Evolutionary conservation across 1,140 invertebrate genomes (phyloP).

Genomic region (Pogonomyrmex barbatus): DNA sequence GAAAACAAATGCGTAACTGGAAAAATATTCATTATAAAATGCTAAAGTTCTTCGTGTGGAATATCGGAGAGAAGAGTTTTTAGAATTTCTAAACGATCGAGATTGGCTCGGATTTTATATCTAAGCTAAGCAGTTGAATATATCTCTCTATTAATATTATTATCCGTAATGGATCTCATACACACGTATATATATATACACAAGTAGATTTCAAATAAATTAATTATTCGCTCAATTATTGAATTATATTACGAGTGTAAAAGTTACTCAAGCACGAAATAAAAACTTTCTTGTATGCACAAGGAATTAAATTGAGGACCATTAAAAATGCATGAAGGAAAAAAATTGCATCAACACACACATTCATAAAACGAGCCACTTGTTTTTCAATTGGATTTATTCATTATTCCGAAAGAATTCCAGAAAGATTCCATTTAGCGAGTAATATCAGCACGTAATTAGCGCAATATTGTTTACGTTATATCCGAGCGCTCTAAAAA

Average conservation of each 20-base stretch:
- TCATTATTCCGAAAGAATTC: constrained; percentile 5
- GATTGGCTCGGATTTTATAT: too few relatives aligned
- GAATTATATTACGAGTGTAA: neutral
- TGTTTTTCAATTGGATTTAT: neutral
- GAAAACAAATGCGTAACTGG: neutral
- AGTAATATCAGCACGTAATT: neutral
- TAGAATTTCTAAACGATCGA: neutral
- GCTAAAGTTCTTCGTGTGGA: neutral
- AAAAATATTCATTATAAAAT: neutral
- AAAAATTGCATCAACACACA: neutral
- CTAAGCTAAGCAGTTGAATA: too few relatives aligned
- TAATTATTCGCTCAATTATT: neutral
- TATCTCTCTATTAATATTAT: neutral
- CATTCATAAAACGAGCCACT: neutral
- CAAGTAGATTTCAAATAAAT: too few relatives aligned
- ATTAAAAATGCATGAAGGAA: neutral
- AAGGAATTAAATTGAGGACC: neutral
- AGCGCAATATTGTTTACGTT: neutral
- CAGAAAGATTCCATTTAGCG: neutral
- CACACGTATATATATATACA: too few relatives aligned
- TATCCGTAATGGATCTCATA: neutral
- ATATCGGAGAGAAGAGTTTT: neutral
- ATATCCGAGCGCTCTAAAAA: neutral
- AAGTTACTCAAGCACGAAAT: neutral
- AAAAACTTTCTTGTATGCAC: neutral